Conservation (phyloP, 2,797 vertebrate genomes). For the Botia kubotai region DNA sequence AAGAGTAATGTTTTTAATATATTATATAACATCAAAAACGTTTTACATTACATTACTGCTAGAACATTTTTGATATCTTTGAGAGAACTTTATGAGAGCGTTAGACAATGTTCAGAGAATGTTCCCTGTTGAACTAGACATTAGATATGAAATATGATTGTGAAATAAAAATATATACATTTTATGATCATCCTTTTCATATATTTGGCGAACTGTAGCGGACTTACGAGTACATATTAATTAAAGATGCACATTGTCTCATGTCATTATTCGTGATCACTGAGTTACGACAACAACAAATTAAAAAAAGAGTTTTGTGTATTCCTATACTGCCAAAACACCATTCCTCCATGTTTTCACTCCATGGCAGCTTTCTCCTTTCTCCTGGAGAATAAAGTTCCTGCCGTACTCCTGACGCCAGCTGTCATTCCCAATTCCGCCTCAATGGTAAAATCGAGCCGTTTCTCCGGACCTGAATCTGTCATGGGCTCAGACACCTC, state of each 20-base stretch:
- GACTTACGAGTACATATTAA: constrained; percentile 7
- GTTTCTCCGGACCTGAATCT: constrained; percentile 62
- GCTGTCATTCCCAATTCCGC: constrained; percentile 54
- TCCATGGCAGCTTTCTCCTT: constrained; percentile 49
- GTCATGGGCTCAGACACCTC: constrained; percentile 54
- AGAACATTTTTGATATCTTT: too few species aligned
- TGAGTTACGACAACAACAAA: constrained; percentile 13
- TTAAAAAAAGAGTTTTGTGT: constrained; percentile 24
- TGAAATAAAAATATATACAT: background rate
- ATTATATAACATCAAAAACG: too few species aligned
- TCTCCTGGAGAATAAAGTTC: constrained; percentile 54
- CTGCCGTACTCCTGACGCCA: constrained; percentile 57
- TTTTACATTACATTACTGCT: too few species aligned
- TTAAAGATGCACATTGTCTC: background rate
- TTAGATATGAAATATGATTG: too few species aligned
- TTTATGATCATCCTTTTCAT: background rate
- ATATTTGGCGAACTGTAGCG: background rate
- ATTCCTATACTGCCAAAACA: constrained; percentile 38
- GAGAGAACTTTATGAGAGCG: too few species aligned
- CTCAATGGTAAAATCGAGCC: constrained; percentile 51
- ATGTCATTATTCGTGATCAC: constrained; percentile 13
- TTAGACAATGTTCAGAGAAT: too few species aligned
- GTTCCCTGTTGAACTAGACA: background rate
- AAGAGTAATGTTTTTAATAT: too few species aligned
- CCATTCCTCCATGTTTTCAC: constrained; percentile 29